Conservation (phyloP, 2,888 invertebrate species). For the Chironomus tentans region DNA sequence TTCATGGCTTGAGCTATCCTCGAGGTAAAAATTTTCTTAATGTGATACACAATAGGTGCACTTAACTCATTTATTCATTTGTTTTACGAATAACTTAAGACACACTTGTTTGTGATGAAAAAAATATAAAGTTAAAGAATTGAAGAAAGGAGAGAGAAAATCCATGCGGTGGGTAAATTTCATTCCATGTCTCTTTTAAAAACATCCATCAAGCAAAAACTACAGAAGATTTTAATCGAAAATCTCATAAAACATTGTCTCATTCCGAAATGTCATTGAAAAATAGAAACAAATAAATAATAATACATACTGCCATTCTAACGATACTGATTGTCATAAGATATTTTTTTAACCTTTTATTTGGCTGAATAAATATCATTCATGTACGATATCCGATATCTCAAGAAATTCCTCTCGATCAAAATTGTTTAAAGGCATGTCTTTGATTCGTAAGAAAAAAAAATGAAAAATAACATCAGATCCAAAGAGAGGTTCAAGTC, state of each 20-base stretch:
- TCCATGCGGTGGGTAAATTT: conserved; percentile 26
- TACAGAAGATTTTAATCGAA: conserved; percentile 15
- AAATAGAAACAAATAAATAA: conserved; percentile 22
- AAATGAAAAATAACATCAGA: neutral
- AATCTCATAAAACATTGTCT: neutral
- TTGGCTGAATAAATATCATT: conserved; percentile 8
- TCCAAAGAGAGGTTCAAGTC: neutral
- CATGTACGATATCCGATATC: conserved; percentile 23
- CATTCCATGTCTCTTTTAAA: neutral
- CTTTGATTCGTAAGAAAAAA: neutral
- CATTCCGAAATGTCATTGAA: neutral
- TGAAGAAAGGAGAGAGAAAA: neutral
- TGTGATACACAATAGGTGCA: too few species aligned
- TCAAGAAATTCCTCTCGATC: neutral
- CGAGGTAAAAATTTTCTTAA: too few species aligned
- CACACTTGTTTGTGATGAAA: neutral
- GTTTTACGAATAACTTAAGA: neutral
- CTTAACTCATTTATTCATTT: too few species aligned
- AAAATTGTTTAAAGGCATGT: neutral
- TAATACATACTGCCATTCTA: conserved; percentile 10
- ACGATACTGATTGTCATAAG: conserved; percentile 22
- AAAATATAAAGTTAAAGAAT: neutral
- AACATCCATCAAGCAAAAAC: neutral
- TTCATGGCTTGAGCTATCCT: too few species aligned
- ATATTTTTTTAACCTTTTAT: neutral